Evolutionary conservation across 2,888 invertebrate species (phyloP), one percentile per base, ranked within the genome.

Genomic region (Drosophila hamatofila): DNA sequence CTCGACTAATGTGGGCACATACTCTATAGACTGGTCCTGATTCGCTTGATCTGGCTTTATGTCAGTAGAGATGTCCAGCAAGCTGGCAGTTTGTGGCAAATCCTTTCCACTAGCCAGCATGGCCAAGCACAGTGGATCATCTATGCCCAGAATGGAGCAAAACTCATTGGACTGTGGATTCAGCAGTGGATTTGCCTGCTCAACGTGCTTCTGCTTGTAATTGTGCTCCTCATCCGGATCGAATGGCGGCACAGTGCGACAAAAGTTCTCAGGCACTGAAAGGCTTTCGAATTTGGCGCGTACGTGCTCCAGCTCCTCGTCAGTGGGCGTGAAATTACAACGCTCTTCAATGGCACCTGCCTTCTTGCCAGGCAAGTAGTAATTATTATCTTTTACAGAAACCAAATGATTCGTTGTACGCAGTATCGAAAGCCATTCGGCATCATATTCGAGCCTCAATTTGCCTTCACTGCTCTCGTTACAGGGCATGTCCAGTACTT

Each of bases 401-500:
- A 97, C 93, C 52, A 99, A 94, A 93, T 98, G 97, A 94, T 99
- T 97, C 1, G 99, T 99, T 75, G 95, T 94, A 90, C 95, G 95
- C 51, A 99, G 94, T 89, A 99, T 95, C 12, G 97, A 95, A 71
- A 99, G 93, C 99, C 99, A 99, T 92, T 99, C 98, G n/a, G 96
- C 94, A 93, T 99, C 99, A 92, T 97, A 96, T 76, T 94, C 85
- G 6, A 93, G 69, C 0, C 27, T 63, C 11, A 81, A 25, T 5
- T 84, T 71, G 2, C 83, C 83, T 2, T 74, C 49, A 1, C 7
- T 6, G 16, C 14, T 49, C 3, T 51, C 46, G 8, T 25, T 52
- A n/a, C 51, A 55, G 3, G 83, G 71, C 30, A 88, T 64, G 64
- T 96, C 96, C 18, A 97, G 78, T 42, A 99, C 95, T 94, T 99